A percentile compares a stretch with the other conserved stretches of the same genome.
These are phyloP conservation scores for Apamea monoglypha DNA, from an alignment of 2,888 invertebrate species.

Conservation along the genomic window DNA sequence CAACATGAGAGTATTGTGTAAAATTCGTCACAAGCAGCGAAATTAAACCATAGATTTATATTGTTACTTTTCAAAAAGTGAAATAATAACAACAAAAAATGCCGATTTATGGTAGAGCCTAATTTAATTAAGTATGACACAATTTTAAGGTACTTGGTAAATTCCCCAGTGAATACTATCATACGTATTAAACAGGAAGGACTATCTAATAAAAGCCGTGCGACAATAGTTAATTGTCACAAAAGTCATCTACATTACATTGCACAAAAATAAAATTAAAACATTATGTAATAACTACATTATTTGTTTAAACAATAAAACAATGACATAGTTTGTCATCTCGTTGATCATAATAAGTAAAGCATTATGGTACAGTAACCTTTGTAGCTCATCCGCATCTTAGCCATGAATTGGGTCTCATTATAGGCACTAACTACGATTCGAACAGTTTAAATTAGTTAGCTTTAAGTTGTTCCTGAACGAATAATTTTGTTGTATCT, in stretches of 20 bases:
- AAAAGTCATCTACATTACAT: neutral
- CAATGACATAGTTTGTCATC: neutral
- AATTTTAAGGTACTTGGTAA: slow-evolving; percentile 25
- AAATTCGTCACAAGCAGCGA: neutral
- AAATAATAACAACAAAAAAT: slow-evolving; percentile 1
- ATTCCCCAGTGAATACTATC: slow-evolving; percentile 36
- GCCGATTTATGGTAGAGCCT: neutral
- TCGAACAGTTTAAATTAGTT: slow-evolving; percentile 24
- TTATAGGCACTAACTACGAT: neutral
- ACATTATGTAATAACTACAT: slow-evolving; percentile 9
- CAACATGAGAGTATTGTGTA: neutral
- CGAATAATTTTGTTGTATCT: slow-evolving; percentile 49
- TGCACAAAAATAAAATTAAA: neutral
- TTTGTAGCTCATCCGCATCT: neutral
- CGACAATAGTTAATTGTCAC: too few species aligned
- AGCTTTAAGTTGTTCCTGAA: slow-evolving; percentile 53
- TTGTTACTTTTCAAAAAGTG: neutral
- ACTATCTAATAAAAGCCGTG: slow-evolving; percentile 1
- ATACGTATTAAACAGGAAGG: slow-evolving; percentile 18
- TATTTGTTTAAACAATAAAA: neutral
- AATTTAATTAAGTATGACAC: slow-evolving; percentile 31
- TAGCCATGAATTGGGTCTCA: slow-evolving; percentile 8
- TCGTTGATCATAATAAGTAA: slow-evolving; percentile 1
- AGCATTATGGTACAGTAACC: neutral
- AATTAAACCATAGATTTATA: neutral